These are phyloP conservation scores for Cheilosia impressa DNA, from an alignment of 2,888 invertebrate species.

Conservation along the genomic window DNA sequence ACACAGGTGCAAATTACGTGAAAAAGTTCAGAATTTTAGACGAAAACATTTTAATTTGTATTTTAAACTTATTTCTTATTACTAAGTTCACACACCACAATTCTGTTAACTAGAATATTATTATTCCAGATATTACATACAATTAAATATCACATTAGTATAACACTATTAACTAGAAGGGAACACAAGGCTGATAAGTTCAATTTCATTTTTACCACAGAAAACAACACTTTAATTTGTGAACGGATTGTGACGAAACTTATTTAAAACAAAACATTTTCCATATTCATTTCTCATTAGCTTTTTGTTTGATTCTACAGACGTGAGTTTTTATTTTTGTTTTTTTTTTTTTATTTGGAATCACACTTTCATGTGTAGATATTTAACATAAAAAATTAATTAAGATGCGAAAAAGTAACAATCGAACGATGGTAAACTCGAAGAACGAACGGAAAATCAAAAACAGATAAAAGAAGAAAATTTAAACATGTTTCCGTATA, in stretches of 20 bases:
- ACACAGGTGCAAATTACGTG: constrained; percentile 44
- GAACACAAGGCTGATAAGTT: constrained; percentile 25
- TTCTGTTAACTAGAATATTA: constrained; percentile 10
- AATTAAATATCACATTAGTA: background rate
- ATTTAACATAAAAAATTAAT: constrained; percentile 2
- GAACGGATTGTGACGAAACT: background rate
- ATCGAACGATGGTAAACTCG: constrained; percentile 6
- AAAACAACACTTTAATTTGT: constrained; percentile 2
- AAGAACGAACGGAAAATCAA: background rate
- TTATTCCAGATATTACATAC: background rate
- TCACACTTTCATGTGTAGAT: background rate
- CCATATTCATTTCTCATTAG: constrained; percentile 21
- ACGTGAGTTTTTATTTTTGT: background rate
- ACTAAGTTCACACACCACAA: constrained; percentile 6
- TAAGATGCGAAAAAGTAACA: background rate
- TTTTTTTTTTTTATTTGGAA: constrained; percentile 1
- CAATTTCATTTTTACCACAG: constrained; percentile 1
- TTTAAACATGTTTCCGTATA: constrained; percentile 13
- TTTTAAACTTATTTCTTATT: constrained; percentile 2
- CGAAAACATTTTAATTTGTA: background rate
- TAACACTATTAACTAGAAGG: background rate
- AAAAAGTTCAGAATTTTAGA: background rate
- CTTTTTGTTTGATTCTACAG: constrained; percentile 1
- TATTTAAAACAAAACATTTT: background rate
- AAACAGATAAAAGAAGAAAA: constrained; percentile 9